A percentile compares a stretch with the other conserved stretches of the same genome.
Conservation (phyloP, 2,797 vertebrate genomes). For the Chromobotia macracanthus region DNA sequence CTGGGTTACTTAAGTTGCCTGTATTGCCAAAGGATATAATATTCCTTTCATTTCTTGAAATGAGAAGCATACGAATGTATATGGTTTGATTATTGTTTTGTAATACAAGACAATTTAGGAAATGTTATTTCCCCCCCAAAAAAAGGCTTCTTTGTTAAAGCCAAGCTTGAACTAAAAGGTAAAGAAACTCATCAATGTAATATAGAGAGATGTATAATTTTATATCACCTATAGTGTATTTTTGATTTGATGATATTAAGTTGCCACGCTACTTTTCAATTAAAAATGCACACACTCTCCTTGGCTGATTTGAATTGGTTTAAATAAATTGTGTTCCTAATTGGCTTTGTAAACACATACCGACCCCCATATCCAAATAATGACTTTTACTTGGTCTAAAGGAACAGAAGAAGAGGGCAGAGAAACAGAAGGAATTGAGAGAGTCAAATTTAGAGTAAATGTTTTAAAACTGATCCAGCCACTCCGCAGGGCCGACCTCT, state of each 20-base stretch:
- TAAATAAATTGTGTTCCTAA: conserved; percentile 69
- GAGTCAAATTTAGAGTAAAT: conserved; percentile 73
- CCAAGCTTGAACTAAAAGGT: neutral
- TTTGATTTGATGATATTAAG: conserved; percentile 35
- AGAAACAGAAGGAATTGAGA: conserved; percentile 50
- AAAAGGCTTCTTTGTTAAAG: conserved; percentile 3
- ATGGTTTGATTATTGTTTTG: conserved; percentile 34
- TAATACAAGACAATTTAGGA: neutral
- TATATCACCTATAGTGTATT: neutral
- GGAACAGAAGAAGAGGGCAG: conserved; percentile 43
- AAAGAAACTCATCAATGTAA: neutral
- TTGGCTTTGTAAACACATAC: conserved; percentile 76
- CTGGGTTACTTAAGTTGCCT: conserved; percentile 6
- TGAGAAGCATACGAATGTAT: conserved; percentile 5
- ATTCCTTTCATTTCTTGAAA: conserved; percentile 33
- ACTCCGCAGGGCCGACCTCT: conserved; percentile 68
- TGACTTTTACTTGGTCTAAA: conserved; percentile 78
- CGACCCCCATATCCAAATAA: conserved; percentile 69
- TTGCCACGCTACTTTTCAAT: conserved; percentile 15
- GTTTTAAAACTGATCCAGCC: conserved; percentile 70
- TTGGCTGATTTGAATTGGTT: conserved; percentile 46
- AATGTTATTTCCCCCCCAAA: neutral
- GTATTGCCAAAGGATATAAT: neutral
- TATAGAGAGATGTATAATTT: neutral
- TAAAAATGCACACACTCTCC: conserved; percentile 22